Evolutionary conservation across 2,797 vertebrate species (phyloP).

Genomic region (Melanogrammus aeglefinus): DNA sequence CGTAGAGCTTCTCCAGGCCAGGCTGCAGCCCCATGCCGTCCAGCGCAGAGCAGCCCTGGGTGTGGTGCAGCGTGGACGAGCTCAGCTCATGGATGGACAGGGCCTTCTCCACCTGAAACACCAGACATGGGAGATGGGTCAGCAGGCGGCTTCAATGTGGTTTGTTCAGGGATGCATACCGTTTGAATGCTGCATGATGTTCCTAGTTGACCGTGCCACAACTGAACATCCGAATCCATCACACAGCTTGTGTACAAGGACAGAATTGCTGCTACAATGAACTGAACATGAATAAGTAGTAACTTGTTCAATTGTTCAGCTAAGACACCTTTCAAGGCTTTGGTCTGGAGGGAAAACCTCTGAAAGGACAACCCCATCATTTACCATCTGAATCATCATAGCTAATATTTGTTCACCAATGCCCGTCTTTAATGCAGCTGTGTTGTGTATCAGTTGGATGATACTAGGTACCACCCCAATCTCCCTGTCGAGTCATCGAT

Average conservation of each 20-base stretch:
- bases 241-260: not conserved
- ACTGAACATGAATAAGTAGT: too few relatives aligned
- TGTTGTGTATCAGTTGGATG: too few relatives aligned
- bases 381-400: too few relatives aligned
- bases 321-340: too few relatives aligned
- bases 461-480: not conserved
- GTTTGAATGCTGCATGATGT: not conserved
- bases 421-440: not conserved
- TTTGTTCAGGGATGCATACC: too few relatives aligned
- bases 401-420: not conserved
- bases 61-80: slow-evolving; percentile 64
- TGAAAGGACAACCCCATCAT: not conserved
- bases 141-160: not conserved
- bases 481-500: not conserved
- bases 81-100: slow-evolving; percentile 73
- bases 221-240: not conserved
- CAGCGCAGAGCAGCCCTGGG: slow-evolving; percentile 77
- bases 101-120: slow-evolving; percentile 71
- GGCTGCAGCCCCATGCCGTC: slow-evolving; percentile 75
- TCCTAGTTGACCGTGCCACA: not conserved
- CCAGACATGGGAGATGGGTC: not conserved
- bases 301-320: too few relatives aligned
- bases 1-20: slow-evolving; percentile 76
- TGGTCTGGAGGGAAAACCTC: not conserved
- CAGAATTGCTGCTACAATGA: not conserved